Evolutionary conservation across 2,888 invertebrate genomes (phyloP).

Genomic region (Mechanitis mazaeus): DNA sequence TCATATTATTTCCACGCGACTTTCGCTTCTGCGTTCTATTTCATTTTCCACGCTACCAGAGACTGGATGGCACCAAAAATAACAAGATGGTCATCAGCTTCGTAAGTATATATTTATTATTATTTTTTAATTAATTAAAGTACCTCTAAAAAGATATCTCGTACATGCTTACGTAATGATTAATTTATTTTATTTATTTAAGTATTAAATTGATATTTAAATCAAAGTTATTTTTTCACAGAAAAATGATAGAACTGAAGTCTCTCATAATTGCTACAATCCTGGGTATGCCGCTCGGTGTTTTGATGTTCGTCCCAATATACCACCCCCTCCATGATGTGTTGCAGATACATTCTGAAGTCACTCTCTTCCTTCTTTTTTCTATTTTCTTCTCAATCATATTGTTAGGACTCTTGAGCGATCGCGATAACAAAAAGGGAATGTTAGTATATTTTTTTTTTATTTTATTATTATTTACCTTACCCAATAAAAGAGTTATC

Average conservation of each 20-base stretch:
- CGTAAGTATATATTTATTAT: slow-evolving; percentile 45
- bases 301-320: slow-evolving; percentile 82
- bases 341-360: slow-evolving; percentile 81
- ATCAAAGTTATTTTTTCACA: slow-evolving; percentile 28
- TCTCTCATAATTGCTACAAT: slow-evolving; percentile 75
- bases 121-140: too few species aligned
- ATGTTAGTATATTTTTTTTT: slow-evolving; percentile 39
- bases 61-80: slow-evolving; percentile 69
- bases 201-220: too few species aligned
- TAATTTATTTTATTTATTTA: too few species aligned
- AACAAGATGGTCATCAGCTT: slow-evolving; percentile 76
- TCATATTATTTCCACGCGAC: slow-evolving; percentile 89
- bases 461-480: neutral
- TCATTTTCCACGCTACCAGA: slow-evolving; percentile 79
- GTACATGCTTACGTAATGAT: too few species aligned
- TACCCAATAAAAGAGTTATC: too few species aligned
- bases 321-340: slow-evolving; percentile 87
- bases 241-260: slow-evolving; percentile 48
- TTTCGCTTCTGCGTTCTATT: slow-evolving; percentile 83
- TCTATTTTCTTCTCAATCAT: slow-evolving; percentile 76
- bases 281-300: slow-evolving; percentile 84
- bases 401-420: slow-evolving; percentile 77
- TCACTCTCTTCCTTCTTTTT: slow-evolving; percentile 81
- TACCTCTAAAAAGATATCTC: too few species aligned
- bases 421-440: slow-evolving; percentile 45